Evolutionary conservation across 2,113 vertebrate species (phyloP), one percentile per base, ranked within the genome.

Genomic region (Saccopteryx leptura): DNA sequence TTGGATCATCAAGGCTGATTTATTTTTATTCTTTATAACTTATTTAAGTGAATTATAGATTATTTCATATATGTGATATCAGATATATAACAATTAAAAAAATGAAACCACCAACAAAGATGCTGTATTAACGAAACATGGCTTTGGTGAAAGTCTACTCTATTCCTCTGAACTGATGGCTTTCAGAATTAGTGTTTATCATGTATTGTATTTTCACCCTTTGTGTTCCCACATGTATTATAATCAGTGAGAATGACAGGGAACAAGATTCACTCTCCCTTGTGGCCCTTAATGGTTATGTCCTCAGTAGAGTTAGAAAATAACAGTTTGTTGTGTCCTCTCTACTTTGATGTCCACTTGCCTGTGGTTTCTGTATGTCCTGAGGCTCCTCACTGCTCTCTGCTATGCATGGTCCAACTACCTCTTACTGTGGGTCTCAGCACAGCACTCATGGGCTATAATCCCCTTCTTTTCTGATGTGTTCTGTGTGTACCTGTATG

Each of bases 271-370:
- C 15, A 10, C 50, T 94, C 94, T 91, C 75, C 61, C 13, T 88
- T 75, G 39, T 24, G 26, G 11, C 9, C 24, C 15, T 84, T 80
- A 71, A 95, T 23, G 21, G 19, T 76, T 28, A 88, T 0, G 0
- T 93, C 52, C 50, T 93, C 48, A 60, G 46, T 79, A 68, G 66
- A 84, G 75, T 65, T 87, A 46, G 63, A 74, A 96, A 52, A n/a
- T 54, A 93, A 17, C 8, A 9, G 9, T 86, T 71, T 61, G 28
- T 24, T 80, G 58, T 54, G 14, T 58, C 58, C 9, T 83, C 7
- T 90, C 39, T 91, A 28, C 24, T 66, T 23, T 12, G 1, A 26
- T 12, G 6, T 83, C 33, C 31, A 76, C 11, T 82, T 74, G 46
- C 52, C 63, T 58, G 5, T 87, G 69, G 24, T 75, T 95, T 7